phyloP scores from a whole-genome alignment of 35 echinoderm and acorn worm genomes.

The Acanthaster planci region DNA sequence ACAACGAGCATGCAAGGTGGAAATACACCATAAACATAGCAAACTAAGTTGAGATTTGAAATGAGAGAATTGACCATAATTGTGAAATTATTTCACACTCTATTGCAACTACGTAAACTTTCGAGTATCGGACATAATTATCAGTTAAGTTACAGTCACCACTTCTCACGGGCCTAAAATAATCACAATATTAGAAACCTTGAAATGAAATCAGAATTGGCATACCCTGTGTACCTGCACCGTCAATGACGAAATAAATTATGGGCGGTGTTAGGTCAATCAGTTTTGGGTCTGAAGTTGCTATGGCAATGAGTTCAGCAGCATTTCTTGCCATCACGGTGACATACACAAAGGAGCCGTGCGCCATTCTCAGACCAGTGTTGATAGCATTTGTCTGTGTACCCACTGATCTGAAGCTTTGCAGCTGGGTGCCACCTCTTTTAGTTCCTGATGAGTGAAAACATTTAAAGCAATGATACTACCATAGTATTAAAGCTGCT shows the following conservation, averaged over 20 bases:
- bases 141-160: too few species aligned
- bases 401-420: constrained; percentile 34
- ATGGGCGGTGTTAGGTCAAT: constrained; percentile 48
- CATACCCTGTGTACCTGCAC: not conserved
- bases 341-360: constrained; percentile 26
- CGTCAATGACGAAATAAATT: constrained; percentile 13
- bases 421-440: constrained; percentile 48
- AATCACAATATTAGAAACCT: too few species aligned
- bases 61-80: not conserved
- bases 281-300: not conserved
- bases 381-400: constrained; percentile 8
- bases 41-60: too few species aligned
- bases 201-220: not conserved
- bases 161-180: too few species aligned
- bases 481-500: too few species aligned
- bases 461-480: not conserved
- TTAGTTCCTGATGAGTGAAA: not conserved
- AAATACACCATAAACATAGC: too few species aligned
- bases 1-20: not conserved
- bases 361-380: not conserved
- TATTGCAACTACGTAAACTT: not conserved
- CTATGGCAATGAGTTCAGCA: not conserved
- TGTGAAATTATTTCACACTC: not conserved
- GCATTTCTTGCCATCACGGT: constrained; percentile 21
- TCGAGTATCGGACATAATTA: too few species aligned